Conservation (phyloP, 2,888 invertebrate species). For the Drosophila aldrichi region DNA sequence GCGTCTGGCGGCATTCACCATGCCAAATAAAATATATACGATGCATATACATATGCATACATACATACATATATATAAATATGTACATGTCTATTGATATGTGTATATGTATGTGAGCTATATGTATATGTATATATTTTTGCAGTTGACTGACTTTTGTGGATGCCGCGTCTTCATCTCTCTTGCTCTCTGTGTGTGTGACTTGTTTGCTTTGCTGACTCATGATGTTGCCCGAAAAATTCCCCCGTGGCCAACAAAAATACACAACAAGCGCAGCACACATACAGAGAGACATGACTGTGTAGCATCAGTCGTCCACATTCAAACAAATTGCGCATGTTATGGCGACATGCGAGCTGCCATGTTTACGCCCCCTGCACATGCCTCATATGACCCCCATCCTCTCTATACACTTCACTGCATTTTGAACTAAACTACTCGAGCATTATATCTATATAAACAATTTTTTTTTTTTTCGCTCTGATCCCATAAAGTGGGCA, state of each 20-base stretch:
- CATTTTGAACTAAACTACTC: slow-evolving; percentile 38
- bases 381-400: too few species aligned
- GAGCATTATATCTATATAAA: slow-evolving; percentile 1
- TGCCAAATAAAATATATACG: slow-evolving; percentile 23
- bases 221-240: slow-evolving; percentile 70
- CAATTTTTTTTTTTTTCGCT: neutral
- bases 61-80: slow-evolving; percentile 1
- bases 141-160: slow-evolving; percentile 75
- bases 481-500: slow-evolving; percentile 24
- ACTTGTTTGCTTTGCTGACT: slow-evolving; percentile 76
- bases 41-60: slow-evolving; percentile 8
- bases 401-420: slow-evolving; percentile 21
- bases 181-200: slow-evolving; percentile 4
- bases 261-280: slow-evolving; percentile 33
- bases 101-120: slow-evolving; percentile 14
- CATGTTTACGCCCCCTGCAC: slow-evolving; percentile 55
- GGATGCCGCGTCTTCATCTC: slow-evolving; percentile 25
- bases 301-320: slow-evolving; percentile 36
- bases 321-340: slow-evolving; percentile 78
- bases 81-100: slow-evolving; percentile 18
- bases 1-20: slow-evolving; percentile 40
- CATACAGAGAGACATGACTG: slow-evolving; percentile 3
- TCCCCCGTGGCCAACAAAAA: slow-evolving; percentile 68
- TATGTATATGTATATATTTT: slow-evolving; percentile 62
- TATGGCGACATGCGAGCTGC: slow-evolving; percentile 80